Conservation (phyloP, 2,888 invertebrate genomes). For the Dryobota labecula region DNA sequence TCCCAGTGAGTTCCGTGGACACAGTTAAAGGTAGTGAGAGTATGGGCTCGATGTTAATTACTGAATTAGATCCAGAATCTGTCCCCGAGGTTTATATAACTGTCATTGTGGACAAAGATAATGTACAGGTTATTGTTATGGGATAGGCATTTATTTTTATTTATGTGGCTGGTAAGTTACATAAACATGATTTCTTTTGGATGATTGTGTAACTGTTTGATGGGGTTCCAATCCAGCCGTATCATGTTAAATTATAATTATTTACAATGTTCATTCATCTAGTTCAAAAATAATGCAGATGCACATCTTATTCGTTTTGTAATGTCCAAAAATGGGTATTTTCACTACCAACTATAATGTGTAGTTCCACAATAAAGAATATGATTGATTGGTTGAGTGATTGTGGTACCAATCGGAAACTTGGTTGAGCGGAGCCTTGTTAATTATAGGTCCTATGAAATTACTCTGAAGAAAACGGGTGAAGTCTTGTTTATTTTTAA, state of each 20-base stretch:
- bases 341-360: background rate
- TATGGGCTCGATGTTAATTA: constrained; percentile 14
- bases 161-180: background rate
- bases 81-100: background rate
- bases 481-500: background rate
- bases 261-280: too few relatives aligned
- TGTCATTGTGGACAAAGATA: background rate
- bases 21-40: background rate
- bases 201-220: background rate
- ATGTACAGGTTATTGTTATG: background rate
- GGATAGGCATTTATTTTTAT: constrained; percentile 1
- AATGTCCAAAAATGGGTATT: background rate
- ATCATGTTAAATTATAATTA: background rate
- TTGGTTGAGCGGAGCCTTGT: background rate
- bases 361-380: background rate
- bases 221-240: background rate
- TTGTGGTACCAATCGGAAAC: background rate
- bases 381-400: background rate
- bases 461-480: background rate
- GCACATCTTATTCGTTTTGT: too few relatives aligned
- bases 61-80: background rate
- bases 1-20: constrained; percentile 6
- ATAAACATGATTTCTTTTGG: background rate
- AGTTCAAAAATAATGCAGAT: background rate
- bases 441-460: background rate